phyloP scores from a whole-genome alignment of 2,113 vertebrate genomes.

The Pungitius pungitius region DNA sequence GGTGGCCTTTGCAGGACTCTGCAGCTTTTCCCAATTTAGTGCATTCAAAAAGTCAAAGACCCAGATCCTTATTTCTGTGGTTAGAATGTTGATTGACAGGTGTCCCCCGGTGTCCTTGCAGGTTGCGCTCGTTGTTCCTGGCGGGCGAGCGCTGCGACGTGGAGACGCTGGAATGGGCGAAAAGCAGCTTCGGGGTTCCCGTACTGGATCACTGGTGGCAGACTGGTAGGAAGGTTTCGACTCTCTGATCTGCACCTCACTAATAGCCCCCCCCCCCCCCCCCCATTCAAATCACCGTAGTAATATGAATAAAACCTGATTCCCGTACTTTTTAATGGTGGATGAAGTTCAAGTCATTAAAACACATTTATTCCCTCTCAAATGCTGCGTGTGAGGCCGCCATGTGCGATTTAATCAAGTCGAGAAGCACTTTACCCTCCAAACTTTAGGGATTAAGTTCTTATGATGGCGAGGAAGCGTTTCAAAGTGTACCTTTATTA shows the following conservation, averaged over 20 bases:
- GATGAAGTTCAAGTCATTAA: neutral
- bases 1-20: neutral
- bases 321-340: neutral
- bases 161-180: conserved; percentile 93
- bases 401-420: conserved; percentile 17
- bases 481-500: conserved; percentile 18
- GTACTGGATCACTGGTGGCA: conserved; percentile 99
- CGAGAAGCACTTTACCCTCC: neutral
- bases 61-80: too few relatives aligned
- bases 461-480: conserved; percentile 14
- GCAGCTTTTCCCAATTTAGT: neutral
- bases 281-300: too few relatives aligned
- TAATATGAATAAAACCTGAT: neutral
- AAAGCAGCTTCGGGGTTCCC: conserved; percentile 89
- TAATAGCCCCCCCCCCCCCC: too few relatives aligned
- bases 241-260: neutral
- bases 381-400: neutral
- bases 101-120: conserved; percentile 57
- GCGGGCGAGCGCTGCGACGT: conserved; percentile 95
- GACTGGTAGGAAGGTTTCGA: conserved; percentile 84
- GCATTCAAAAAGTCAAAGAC: too few relatives aligned
- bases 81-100: conserved; percentile 22
- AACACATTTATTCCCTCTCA: neutral
- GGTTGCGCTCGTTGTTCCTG: conserved; percentile 89
- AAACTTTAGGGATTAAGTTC: conserved; percentile 26